phyloP scores from a whole-genome alignment of 2,113 vertebrate species.

The Vombatus ursinus region DNA sequence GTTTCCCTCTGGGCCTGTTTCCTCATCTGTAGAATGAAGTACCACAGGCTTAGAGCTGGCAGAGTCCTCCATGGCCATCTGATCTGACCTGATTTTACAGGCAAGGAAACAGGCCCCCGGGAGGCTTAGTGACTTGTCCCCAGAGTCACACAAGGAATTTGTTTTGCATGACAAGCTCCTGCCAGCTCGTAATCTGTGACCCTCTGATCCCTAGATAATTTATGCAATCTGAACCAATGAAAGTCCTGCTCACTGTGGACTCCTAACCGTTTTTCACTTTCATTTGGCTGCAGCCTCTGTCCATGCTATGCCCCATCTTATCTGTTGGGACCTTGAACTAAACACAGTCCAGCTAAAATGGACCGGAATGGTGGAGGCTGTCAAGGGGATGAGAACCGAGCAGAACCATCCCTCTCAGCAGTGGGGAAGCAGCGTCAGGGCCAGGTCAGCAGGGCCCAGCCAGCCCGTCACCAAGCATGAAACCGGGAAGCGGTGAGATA shows the following conservation, averaged over 20 bases:
- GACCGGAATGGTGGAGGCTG: not conserved
- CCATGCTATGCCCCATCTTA: not conserved
- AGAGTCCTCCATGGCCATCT: not conserved
- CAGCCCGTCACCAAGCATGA: not conserved
- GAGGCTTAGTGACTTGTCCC: not conserved
- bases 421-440: not conserved
- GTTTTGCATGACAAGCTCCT: too few species aligned
- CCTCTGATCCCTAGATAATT: not conserved
- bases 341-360: not conserved
- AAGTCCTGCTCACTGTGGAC: too few species aligned
- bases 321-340: too few species aligned
- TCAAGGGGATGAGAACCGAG: fast-evolving
- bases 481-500: not conserved
- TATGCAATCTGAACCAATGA: not conserved
- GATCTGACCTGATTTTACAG: not conserved
- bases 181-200: not conserved
- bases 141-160: too few species aligned
- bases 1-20: too few species aligned
- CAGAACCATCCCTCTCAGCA: not conserved
- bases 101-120: too few species aligned
- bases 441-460: fast-evolving
- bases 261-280: too few species aligned
- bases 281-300: not conserved
- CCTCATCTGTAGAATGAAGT: too few species aligned
- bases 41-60: not conserved